Conservation (phyloP, 2,888 invertebrate species). For the Drosophila rubida region DNA sequence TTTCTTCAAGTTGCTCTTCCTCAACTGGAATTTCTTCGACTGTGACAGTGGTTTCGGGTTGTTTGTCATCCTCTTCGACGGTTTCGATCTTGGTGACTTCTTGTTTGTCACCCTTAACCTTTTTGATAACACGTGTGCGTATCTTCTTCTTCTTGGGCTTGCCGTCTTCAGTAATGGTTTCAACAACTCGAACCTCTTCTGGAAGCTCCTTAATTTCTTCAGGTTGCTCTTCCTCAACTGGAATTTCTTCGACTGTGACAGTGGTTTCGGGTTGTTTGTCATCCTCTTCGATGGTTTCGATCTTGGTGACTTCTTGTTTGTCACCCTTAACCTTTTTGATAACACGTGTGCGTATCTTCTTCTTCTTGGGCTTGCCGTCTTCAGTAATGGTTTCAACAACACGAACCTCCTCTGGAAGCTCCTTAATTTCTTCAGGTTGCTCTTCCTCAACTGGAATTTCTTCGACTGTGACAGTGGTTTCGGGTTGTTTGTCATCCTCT, state of each 20-base stretch:
- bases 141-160: conserved; percentile 27
- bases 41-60: conserved; percentile 28
- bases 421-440: conserved; percentile 1
- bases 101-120: conserved; percentile 32
- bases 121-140: conserved; percentile 31
- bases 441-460: conserved; percentile 11
- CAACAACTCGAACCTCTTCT: conserved; percentile 16
- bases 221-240: conserved; percentile 11
- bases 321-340: conserved; percentile 23
- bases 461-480: conserved; percentile 14
- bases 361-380: conserved; percentile 6
- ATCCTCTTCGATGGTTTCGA: conserved; percentile 17
- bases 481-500: conserved; percentile 17
- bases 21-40: conserved; percentile 24
- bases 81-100: conserved; percentile 37
- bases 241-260: conserved; percentile 11
- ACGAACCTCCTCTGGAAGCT: conserved; percentile 10
- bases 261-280: conserved; percentile 16
- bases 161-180: conserved; percentile 6
- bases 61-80: conserved; percentile 33
- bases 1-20: conserved; percentile 11
- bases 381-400: conserved; percentile 3
- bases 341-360: conserved; percentile 15
- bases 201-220: conserved; percentile 21
- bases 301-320: conserved; percentile 17